These are phyloP conservation scores for Lobophora halterata DNA, from an alignment of 2,888 invertebrate genomes.

Conservation along the genomic window DNA sequence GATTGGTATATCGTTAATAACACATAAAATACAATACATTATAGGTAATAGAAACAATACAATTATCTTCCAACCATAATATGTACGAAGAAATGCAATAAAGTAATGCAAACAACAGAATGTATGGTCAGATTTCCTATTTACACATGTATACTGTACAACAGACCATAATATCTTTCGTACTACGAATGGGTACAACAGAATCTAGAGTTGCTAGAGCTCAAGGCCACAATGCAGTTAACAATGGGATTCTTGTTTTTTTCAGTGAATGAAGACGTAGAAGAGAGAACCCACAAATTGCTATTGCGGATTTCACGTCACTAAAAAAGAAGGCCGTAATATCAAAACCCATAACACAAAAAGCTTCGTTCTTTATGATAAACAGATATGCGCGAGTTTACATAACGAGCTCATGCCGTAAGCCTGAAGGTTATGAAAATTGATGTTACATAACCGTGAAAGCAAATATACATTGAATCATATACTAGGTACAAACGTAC, in stretches of 20 bases:
- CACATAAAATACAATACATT: too few relatives aligned
- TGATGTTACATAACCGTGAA: conserved; percentile 42
- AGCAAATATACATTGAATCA: conserved; percentile 19
- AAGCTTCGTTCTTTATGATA: conserved; percentile 11
- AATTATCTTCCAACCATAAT: too few relatives aligned
- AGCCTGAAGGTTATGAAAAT: conserved; percentile 43
- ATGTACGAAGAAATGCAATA: too few relatives aligned
- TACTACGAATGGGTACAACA: conserved; percentile 5
- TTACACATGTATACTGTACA: background rate
- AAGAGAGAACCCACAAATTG: background rate
- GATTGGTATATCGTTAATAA: too few relatives aligned
- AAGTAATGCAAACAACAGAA: background rate
- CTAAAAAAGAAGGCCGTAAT: background rate
- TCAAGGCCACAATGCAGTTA: conserved; percentile 12
- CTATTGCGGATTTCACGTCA: too few relatives aligned
- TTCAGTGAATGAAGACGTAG: background rate
- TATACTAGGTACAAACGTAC: too few relatives aligned
- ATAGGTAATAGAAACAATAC: too few relatives aligned
- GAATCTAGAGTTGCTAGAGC: conserved; percentile 6
- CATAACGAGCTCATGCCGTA: conserved; percentile 24
- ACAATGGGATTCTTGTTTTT: conserved; percentile 2
- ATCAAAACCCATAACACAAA: conserved; percentile 2
- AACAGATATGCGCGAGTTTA: conserved; percentile 21
- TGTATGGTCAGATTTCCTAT: too few relatives aligned
- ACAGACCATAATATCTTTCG: conserved; percentile 2